Evolutionary conservation across 1,140 invertebrate species (phyloP).

Genomic region (Cyclargus thomasi): DNA sequence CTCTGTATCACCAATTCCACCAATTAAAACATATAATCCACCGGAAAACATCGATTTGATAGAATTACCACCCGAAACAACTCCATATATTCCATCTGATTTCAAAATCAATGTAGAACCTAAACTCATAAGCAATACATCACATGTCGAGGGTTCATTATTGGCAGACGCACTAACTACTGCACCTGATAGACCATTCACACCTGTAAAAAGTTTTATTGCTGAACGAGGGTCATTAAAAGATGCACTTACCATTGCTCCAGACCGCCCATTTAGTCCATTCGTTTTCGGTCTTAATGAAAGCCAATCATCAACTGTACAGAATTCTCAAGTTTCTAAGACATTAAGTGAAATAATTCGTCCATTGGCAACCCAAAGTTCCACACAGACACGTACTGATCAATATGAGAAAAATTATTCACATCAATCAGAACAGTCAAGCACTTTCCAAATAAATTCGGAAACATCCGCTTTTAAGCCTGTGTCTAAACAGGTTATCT

Average conservation of each 20-base stretch:
- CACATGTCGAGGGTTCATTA: slow-evolving; percentile 61
- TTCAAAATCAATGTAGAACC: slow-evolving; percentile 73
- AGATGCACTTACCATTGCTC: slow-evolving; percentile 82
- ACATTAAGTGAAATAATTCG: slow-evolving; percentile 39
- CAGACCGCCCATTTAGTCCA: slow-evolving; percentile 77
- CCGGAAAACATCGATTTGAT: slow-evolving; percentile 55
- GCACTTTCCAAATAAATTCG: slow-evolving; percentile 54
- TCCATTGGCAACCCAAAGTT: slow-evolving; percentile 45
- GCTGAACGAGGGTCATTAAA: slow-evolving; percentile 76
- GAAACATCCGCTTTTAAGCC: slow-evolving; percentile 67
- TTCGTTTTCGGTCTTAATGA: slow-evolving; percentile 40
- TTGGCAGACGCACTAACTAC: slow-evolving; percentile 81
- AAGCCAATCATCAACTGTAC: slow-evolving; percentile 26
- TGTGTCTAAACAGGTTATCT: slow-evolving; percentile 57
- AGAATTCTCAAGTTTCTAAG: slow-evolving; percentile 36
- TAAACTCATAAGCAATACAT: neutral
- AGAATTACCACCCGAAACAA: slow-evolving; percentile 77
- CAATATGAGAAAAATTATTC: slow-evolving; percentile 37
- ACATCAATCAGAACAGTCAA: slow-evolving; percentile 54
- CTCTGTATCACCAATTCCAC: slow-evolving; percentile 54
- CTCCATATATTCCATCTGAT: slow-evolving; percentile 78
- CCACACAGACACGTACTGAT: slow-evolving; percentile 31
- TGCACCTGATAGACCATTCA: slow-evolving; percentile 80
- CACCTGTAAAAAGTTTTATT: slow-evolving; percentile 54
- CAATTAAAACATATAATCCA: slow-evolving; percentile 73